Base-by-base conservation (phyloP, 2,113 vertebrate genomes). In the Speoplatyrhinus poulsoni region DNA sequence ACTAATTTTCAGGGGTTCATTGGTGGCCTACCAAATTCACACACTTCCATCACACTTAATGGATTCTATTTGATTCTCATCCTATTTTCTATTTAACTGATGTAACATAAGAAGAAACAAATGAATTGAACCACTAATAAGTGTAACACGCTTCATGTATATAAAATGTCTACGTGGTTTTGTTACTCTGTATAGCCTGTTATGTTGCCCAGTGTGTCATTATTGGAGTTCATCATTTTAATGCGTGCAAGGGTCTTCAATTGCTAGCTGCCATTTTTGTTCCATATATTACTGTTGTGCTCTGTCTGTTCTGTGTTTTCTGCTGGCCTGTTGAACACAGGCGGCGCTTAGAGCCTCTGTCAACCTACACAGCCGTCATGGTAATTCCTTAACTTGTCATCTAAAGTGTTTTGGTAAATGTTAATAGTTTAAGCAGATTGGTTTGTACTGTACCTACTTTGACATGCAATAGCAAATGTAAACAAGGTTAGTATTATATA, bases 151-250 rank as follows among this genome's bases (percentile, higher is more conserved):
- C 69, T 80, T 70, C 68, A 76, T 91, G 89, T 89, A 79, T 75
- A 88, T 88, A 90, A 87, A 81, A 71, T 70, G 81, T 89, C 67
- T 82, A 53, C 62, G 72, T 89, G 78, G 77, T 77, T 87, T 80
- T 85, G 70, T 77, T 78, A 61, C 67, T 69, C 65, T 83, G 76
- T 88, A 75, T 79, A 65, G 59, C 82, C 77, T 89, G 79, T 85
- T 82, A 81, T 77, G 71, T 87, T 89, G 73, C 70, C 82, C 63
- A 49, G 62, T 85, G 74, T 87, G 57, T 76, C 62, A 77, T 56
- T 70, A 36, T 79, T 66, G 72, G 32, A 67, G 73, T 62, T 72
- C 79, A 58, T 73, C 75, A 68, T 65, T 49, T 48, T 64, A 54
- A 26, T 26, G 26, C 2, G 2, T 26, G 26, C 26, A 26, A 26